A percentile compares a stretch with the other conserved stretches of the same genome.
Conservation (phyloP, 2,888 invertebrate genomes). For the Metalampra italica region DNA sequence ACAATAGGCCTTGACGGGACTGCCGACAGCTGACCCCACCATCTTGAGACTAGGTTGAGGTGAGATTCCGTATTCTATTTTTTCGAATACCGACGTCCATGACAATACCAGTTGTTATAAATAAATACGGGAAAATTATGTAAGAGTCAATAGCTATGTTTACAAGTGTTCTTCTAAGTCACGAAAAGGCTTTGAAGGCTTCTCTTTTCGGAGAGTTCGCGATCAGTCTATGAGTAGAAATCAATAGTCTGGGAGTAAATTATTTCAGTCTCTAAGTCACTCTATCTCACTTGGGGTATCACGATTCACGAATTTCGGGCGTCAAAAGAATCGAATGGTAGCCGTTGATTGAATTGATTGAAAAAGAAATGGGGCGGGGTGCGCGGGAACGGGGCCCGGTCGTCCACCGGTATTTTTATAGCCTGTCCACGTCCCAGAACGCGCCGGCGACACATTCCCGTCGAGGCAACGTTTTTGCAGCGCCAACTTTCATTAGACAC, state of each 20-base stretch:
- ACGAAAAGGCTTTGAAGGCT: no score
- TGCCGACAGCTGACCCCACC: no score
- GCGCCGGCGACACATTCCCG: constrained; percentile 74
- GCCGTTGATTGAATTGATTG: constrained; percentile 72
- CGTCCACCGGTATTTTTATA: constrained; percentile 71
- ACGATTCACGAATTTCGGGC: constrained; percentile 13
- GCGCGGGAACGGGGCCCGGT: constrained; percentile 32
- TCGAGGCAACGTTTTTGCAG: constrained; percentile 70
- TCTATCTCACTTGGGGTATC: constrained; percentile 8
- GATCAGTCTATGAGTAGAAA: background rate
- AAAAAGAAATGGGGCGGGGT: constrained; percentile 65
- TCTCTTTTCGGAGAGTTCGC: no score
- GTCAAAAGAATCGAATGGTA: constrained; percentile 59
- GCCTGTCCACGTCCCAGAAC: constrained; percentile 70
- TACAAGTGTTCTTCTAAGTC: no score
- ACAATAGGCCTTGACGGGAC: constrained; percentile 32
- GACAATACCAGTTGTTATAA: no score
- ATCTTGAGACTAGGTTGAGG: no score
- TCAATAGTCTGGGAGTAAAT: background rate
- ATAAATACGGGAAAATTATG: no score
- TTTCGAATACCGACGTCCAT: no score
- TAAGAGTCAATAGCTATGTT: no score
- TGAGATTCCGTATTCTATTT: no score
- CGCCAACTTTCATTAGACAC: constrained; percentile 73
- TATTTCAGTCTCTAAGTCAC: constrained; percentile 3